Base-by-base conservation (phyloP, 2,113 vertebrate genomes). In the Alaudala cheleensis region DNA sequence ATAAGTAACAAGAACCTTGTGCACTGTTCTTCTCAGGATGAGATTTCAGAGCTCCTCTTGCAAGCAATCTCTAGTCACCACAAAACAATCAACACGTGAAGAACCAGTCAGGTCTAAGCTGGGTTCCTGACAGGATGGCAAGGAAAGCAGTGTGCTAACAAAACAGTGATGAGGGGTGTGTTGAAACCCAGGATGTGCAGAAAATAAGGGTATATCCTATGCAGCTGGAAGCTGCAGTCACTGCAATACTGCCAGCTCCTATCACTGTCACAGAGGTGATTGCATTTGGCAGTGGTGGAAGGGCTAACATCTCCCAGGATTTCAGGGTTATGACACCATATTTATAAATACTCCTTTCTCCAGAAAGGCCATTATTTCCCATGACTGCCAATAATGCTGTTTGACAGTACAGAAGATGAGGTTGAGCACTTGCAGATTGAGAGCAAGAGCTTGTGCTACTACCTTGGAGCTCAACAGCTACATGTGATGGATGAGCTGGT, bases 341-440 rank as follows among this genome's bases (percentile, higher is more conserved):
- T 82, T 83, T 95, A 85, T 82, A 90, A 95, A 91, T 73, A 82
- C 7, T 70, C 47, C 54, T 58, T 80, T 72, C 66, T 95, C 81
- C 67, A 91, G 45, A 84, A 90, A 81, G 60, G 42, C n/a, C 67
- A 62, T 56, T 74, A 65, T 57, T 95, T 79, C n/a, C 49, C 44
- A 44, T 28, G 69, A 50, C 92, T 87, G 47, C 53, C 53, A 88
- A 45, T 69, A 90, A 83, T 14, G 28, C 64, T 54, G 29, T 40
- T 80, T 67, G 82, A 34, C 66, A 70, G 64, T 12, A 85, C 3
- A 85, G 74, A 91, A 73, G 62, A 66, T 76, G 86, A 96, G 64
- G 76, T 16, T 0, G 2, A 84, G 65, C 24, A 34, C 56, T 90
- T 67, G 56, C 19, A 81, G 93, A 83, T 6, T 33, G 61, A 90